Evolutionary conservation across 2,888 invertebrate species (phyloP), one percentile per base, ranked within the genome.

Genomic region (Polymixis flavicincta): DNA sequence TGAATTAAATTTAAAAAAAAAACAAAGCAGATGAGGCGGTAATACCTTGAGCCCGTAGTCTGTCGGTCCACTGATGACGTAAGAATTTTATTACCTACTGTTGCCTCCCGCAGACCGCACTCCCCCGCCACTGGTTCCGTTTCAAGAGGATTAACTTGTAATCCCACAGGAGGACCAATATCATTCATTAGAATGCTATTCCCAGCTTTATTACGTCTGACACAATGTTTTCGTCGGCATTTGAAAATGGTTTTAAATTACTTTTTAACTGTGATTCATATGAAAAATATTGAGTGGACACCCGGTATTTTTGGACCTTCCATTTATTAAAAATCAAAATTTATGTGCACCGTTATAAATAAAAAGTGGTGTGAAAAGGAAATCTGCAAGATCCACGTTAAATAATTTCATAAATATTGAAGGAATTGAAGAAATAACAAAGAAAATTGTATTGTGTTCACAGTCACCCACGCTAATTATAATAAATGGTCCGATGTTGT

Each of bases 131-230:
- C 89, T 88, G 87, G 89, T 90, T 91, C 91, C 92, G 92, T 93
- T 95, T 94, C 93, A 94, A 95, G 93, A 94, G 96, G 96, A 96
- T 96, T 96, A 95, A 93, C 94, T 94, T 94, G 93, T 96, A 94
- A 96, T 95, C 95, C 95, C 92, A 90, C 90, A 92, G 94, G 93
- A 95, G 94, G 92, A 93, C 93, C 93, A 94, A 94, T 95, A 95
- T 92, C 95, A 94, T 95, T 95, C 93, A 96, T 96, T 95, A 95
- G 93, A 95, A 95, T 95, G 92, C 93, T 92, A 94, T 94, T 94
- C 91, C 92, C 92, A 93, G 93, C 93, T 94, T 94, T 93, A 94
- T 94, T 94, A 93, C 91, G 90, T 91, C 91, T 88, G 92, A 92
- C 92, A 92, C 90, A 88, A 89, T 88, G 87, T 88, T 88, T 88